Percentiles rank a stretch among this genome's conserved stretches.
These are phyloP conservation scores for Torymus aiolomorphi DNA, from an alignment of 2,888 invertebrate species.

Conservation along the genomic window DNA sequence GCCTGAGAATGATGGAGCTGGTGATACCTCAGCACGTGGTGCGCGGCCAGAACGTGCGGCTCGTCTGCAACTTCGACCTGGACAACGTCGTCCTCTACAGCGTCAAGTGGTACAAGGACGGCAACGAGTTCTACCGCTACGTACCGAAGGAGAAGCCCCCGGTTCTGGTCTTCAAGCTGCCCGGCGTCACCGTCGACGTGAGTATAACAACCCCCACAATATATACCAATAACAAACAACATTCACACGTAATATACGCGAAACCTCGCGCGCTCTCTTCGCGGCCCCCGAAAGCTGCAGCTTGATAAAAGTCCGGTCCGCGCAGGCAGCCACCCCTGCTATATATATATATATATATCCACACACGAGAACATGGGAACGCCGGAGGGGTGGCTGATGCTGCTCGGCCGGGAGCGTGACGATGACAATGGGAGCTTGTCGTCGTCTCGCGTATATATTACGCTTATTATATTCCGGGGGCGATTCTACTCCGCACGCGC, in stretches of 20 bases:
- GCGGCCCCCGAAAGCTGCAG: neutral
- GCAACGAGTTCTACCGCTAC: conserved; percentile 91
- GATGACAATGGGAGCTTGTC: conserved; percentile 54
- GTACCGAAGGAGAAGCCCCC: conserved; percentile 90
- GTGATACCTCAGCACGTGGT: conserved; percentile 89
- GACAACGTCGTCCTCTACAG: conserved; percentile 90
- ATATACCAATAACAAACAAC: neutral
- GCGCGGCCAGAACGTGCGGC: conserved; percentile 84
- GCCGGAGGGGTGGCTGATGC: neutral
- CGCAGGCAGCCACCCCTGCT: conserved; percentile 32
- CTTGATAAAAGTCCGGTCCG: conserved; percentile 40
- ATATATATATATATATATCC: no score
- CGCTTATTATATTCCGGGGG: conserved; percentile 55
- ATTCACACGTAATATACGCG: neutral
- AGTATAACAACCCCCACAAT: conserved; percentile 75
- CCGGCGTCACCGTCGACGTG: conserved; percentile 91
- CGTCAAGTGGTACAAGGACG: conserved; percentile 95
- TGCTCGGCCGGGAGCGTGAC: conserved; percentile 46
- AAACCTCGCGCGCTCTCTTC: conserved; percentile 3
- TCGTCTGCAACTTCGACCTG: conserved; percentile 90
- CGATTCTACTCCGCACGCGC: conserved; percentile 34
- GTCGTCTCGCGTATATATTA: conserved; percentile 39
- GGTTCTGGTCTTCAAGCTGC: conserved; percentile 86
- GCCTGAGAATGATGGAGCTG: conserved; percentile 85
- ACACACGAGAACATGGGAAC: conserved; percentile 14